A percentile compares a stretch with the other conserved stretches of the same genome.
Evolutionary conservation across 1,140 invertebrate genomes (phyloP).

Genomic region (Pseudomyrmex cubaensis): DNA sequence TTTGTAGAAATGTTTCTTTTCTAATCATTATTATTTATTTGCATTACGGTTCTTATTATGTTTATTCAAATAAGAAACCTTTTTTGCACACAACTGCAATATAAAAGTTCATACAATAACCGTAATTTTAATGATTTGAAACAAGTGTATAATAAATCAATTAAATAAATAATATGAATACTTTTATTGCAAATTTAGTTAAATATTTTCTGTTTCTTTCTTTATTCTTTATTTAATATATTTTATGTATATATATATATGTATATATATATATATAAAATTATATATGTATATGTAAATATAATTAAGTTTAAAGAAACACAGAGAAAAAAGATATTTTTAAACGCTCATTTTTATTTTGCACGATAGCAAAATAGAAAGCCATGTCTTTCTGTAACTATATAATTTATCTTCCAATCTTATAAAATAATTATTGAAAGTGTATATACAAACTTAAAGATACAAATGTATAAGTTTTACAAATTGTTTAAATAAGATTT

Average conservation of each 20-base stretch:
- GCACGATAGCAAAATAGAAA: constrained; percentile 2
- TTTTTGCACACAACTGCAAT: constrained; percentile 35
- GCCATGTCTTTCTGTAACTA: constrained; percentile 17
- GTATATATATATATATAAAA: background rate
- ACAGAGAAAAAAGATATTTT: background rate
- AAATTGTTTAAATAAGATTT: background rate
- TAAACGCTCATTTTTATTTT: background rate
- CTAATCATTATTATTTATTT: constrained; percentile 25
- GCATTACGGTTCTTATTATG: background rate
- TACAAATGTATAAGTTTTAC: background rate
- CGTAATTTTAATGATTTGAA: no score
- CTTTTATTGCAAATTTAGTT: no score
- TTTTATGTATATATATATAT: background rate
- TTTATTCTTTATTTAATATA: background rate
- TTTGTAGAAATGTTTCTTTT: constrained; percentile 50
- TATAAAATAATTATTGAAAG: background rate
- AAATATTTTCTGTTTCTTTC: no score
- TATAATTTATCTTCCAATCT: background rate
- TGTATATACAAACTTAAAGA: background rate
- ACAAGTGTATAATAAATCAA: no score
- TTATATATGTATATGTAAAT: no score
- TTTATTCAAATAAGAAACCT: constrained; percentile 25
- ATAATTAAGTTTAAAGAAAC: no score
- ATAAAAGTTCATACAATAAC: background rate
- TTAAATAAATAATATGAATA: no score